phyloP scores from a whole-genome alignment of 2,797 vertebrate genomes.

The Vultur gryphus region DNA sequence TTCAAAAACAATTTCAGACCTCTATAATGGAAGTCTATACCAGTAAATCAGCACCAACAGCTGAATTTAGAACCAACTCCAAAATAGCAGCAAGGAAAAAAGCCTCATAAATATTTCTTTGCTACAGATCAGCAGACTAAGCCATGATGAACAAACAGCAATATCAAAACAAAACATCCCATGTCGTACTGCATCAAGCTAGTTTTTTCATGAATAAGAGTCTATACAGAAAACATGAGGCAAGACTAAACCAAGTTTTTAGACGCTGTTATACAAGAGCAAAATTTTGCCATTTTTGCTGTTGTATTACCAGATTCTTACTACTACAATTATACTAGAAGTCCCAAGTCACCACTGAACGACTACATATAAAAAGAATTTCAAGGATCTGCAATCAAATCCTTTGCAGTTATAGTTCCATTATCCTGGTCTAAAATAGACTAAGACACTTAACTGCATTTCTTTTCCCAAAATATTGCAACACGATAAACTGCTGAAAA shows the following conservation, averaged over 20 bases:
- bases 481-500: not conserved
- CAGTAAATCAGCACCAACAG: not conserved
- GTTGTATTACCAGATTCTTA: not conserved
- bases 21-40: not conserved
- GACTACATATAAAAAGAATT: not conserved
- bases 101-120: conserved; percentile 11
- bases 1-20: not conserved
- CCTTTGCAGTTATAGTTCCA: not conserved
- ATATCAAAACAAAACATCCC: not conserved
- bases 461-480: not conserved
- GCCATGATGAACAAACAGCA: not conserved
- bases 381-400: not conserved
- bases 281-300: not conserved
- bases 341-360: not conserved
- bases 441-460: not conserved
- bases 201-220: not conserved
- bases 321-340: not conserved
- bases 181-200: not conserved
- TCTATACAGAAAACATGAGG: not conserved
- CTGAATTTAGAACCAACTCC: conserved; percentile 10
- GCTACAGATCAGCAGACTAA: conserved; percentile 7
- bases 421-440: conserved; percentile 12
- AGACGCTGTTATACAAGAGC: not conserved
- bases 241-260: not conserved
- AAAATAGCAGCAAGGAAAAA: conserved; percentile 19